Evolutionary conservation across 1,140 invertebrate species (phyloP).

Genomic region (Homalodisca vitripennis): DNA sequence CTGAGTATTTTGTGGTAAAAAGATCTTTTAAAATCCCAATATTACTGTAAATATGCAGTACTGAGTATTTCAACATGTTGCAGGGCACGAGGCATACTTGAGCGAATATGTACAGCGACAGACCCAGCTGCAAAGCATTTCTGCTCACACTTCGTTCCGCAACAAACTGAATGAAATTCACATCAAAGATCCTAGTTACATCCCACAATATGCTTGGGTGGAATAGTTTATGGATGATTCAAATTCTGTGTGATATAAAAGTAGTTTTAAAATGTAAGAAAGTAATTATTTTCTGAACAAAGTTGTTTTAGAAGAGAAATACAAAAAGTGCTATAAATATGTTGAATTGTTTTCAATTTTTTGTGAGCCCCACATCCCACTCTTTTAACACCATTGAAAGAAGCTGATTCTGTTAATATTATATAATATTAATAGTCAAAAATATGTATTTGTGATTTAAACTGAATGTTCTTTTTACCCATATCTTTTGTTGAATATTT

Average conservation of each 20-base stretch:
- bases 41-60: background rate
- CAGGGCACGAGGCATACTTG: background rate
- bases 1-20: background rate
- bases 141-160: too few relatives aligned
- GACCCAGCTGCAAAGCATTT: background rate
- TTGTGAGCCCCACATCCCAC: background rate
- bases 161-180: background rate
- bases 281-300: background rate
- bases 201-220: background rate
- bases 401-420: background rate
- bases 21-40: background rate
- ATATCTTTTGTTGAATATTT: too few relatives aligned
- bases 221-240: background rate
- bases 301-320: background rate
- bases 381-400: background rate
- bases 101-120: background rate
- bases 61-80: background rate
- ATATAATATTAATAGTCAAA: background rate
- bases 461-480: too few relatives aligned
- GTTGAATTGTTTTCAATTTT: background rate
- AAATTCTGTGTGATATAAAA: background rate
- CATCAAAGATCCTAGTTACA: background rate
- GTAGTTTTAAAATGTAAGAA: background rate
- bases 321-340: background rate
- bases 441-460: too few relatives aligned